Evolutionary conservation across 2,888 invertebrate species (phyloP), one percentile per base, ranked within the genome.

Genomic region (Synanthedon tipuliformis): DNA sequence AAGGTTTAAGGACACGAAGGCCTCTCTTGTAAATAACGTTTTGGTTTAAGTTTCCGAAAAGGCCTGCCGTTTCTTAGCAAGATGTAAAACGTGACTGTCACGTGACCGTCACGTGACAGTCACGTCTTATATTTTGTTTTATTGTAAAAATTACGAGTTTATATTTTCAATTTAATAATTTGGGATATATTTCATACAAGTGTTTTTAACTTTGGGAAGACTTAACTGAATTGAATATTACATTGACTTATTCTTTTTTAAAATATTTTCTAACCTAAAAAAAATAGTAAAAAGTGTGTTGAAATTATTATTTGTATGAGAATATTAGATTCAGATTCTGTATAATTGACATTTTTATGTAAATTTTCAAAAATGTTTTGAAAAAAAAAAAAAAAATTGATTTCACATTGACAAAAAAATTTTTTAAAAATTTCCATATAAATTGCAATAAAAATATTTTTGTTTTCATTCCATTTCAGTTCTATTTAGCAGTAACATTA

Each of bases 1-100:
- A 63, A 66, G 62, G 66, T 68, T 68, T 69, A 63, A 73, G 72
- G 69, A 65, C 60, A 60, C 64, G 65, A 71, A 70, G 77, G 82
- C 82, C 81, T 79, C 81, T 79, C 71, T 63, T 87, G 86, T 87
- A 87, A 57, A 87, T 84, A 86, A 78, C 78, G 68, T 74, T 69
- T 71, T 68, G 67, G 69, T 69, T 71, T 67, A 68, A 71, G 68
- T 62, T 70, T 49, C 23, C 15, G 7, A 16, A 45, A 71, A 64
- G 59, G 61, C 60, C 63, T 64, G 64, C 60, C n/a, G 11, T 16
- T 16, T 61, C 67, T 62, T 3, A 7, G 34, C 34, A 10, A 34
- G 8, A 34, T 34, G 27, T 34, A 2, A 34, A 34, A 34, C 27
- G 7, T 34, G 8, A 34, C 7, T 8, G 27, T 34, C 27, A 23